phyloP scores from a whole-genome alignment of 2,113 vertebrate species.

The Synchiropus splendidus region DNA sequence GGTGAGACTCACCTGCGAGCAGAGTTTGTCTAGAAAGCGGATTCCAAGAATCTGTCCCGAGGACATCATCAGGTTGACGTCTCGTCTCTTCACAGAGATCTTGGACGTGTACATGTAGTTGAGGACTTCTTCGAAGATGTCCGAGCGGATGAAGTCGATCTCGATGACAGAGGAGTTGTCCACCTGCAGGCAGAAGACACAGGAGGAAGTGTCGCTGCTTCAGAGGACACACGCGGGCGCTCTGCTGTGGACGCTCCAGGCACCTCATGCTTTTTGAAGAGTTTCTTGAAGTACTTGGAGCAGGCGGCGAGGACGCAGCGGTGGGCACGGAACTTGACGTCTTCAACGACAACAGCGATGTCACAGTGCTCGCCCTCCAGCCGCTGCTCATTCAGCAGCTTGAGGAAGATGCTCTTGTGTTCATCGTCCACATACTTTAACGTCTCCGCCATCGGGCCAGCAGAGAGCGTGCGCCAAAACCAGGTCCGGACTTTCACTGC shows the following conservation, averaged over 20 bases:
- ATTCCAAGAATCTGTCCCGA: conserved; percentile 96
- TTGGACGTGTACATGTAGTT: conserved; percentile 98
- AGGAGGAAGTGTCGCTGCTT: not conserved
- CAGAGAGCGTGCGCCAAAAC: no score
- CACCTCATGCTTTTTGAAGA: conserved; percentile 91
- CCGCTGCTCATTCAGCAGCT: conserved; percentile 91
- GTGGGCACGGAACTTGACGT: conserved; percentile 93
- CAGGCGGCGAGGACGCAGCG: conserved; percentile 93
- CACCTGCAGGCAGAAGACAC: conserved; percentile 44
- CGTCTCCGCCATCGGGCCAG: conserved; percentile 83
- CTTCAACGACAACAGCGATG: conserved; percentile 94
- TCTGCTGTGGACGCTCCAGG: no score
- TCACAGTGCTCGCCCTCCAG: conserved; percentile 95
- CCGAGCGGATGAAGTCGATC: conserved; percentile 92
- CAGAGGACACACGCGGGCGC: not conserved
- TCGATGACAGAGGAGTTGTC: conserved; percentile 95
- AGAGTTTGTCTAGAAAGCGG: conserved; percentile 94
- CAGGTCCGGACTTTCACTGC: no score
- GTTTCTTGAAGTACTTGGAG: conserved; percentile 97
- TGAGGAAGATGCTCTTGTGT: conserved; percentile 92
- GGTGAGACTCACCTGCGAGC: conserved; percentile 81
- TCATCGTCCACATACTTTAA: conserved; percentile 96
- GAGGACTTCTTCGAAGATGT: conserved; percentile 95
- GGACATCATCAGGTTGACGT: conserved; percentile 98
- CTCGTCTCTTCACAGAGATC: conserved; percentile 92